Conservation (phyloP, 2,797 vertebrate species). For the Carapus acus region DNA sequence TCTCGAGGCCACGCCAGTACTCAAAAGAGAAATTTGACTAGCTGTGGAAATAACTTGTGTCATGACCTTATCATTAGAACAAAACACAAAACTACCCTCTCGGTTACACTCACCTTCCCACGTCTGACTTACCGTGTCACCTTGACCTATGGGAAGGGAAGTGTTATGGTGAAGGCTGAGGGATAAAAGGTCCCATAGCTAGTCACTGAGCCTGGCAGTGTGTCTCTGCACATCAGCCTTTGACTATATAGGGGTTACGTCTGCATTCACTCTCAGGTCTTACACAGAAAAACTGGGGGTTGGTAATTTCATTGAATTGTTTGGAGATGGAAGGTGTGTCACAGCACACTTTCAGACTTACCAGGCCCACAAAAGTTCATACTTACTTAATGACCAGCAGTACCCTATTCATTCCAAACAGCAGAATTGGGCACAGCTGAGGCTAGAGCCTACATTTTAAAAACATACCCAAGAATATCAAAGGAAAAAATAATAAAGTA, state of each 20-base stretch:
- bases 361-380: conserved; percentile 85
- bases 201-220: conserved; percentile 72
- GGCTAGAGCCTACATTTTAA: conserved; percentile 89
- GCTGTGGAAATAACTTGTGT: conserved; percentile 79
- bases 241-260: conserved; percentile 38
- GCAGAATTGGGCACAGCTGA: conserved; percentile 88
- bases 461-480: conserved; percentile 82
- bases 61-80: conserved; percentile 66
- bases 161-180: conserved; percentile 61
- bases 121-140: conserved; percentile 67
- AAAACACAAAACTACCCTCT: conserved; percentile 32
- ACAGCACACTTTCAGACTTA: conserved; percentile 86
- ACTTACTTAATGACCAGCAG: conserved; percentile 91
- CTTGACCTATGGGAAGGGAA: conserved; percentile 72
- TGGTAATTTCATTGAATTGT: conserved; percentile 65
- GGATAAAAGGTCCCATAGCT: conserved; percentile 76
- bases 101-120: conserved; percentile 63
- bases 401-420: conserved; percentile 93
- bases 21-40: conserved; percentile 62
- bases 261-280: conserved; percentile 72
- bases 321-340: conserved; percentile 71
- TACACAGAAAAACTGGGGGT: conserved; percentile 84
- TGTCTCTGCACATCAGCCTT: conserved; percentile 72
- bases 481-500: conserved; percentile 53
- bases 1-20: conserved; percentile 40